A percentile compares a stretch with the other conserved stretches of the same genome.
Conservation (phyloP, 2,797 vertebrate genomes). For the Gallinago nigripennis region DNA sequence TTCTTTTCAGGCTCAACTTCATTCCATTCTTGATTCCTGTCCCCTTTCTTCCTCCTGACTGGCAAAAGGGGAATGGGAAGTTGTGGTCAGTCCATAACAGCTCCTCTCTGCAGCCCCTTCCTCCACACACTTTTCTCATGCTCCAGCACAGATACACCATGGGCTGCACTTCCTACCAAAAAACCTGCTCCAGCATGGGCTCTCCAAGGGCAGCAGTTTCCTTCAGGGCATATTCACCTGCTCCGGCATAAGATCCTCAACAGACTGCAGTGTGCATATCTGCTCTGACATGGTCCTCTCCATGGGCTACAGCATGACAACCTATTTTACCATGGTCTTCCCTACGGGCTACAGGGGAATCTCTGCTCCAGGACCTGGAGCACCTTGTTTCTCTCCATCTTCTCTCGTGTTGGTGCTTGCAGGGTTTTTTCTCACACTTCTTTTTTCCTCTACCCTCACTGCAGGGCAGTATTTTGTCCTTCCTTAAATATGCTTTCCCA, state of each 20-base stretch:
- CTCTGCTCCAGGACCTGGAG: background rate
- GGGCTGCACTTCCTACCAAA: background rate
- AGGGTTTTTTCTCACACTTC: background rate
- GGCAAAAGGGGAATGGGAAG: background rate
- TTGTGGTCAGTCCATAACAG: background rate
- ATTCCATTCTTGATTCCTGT: background rate
- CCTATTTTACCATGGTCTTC: background rate
- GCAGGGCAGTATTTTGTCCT: background rate
- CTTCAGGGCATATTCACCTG: background rate
- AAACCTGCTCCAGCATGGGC: background rate
- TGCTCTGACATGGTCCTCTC: background rate
- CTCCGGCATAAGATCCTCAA: background rate
- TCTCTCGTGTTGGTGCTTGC: background rate
- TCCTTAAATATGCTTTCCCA: background rate
- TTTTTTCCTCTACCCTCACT: background rate
- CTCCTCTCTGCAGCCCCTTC: background rate
- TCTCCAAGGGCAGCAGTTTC: background rate
- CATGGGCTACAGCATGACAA: rapidly evolving
- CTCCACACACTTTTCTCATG: background rate
- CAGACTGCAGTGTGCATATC: background rate
- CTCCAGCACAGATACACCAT: rapidly evolving
- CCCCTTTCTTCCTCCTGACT: background rate
- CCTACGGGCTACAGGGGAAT: background rate
- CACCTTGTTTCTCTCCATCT: background rate
- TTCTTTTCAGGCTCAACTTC: background rate